Evolutionary conservation across 2,797 vertebrate species (phyloP), one percentile per base, ranked within the genome.

Genomic region (Hydrophis major): DNA sequence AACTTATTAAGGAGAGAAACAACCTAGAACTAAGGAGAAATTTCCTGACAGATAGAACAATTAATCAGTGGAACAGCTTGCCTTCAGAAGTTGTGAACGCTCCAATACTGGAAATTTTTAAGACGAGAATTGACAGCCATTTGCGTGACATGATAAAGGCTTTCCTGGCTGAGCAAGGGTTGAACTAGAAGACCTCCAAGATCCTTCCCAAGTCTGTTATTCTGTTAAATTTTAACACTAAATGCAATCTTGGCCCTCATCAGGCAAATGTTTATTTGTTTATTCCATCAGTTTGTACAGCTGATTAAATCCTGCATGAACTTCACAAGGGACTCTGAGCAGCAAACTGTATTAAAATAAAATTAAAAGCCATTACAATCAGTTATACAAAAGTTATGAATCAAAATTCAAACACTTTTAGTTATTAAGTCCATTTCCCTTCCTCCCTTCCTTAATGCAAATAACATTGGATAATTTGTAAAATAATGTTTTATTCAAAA

Each of bases 401-500:
- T 74, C 66, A 37, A 74, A 32, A 18, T 74, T 74, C 66, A 74
- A 37, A 74, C 3, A 16, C 2, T 74, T 74, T 74, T 18, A 74
- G n/a, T 63, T 78, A 32, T 22, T 16, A 89, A 37, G 5, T 69
- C 59, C 53, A 27, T 11, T 47, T 61, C 37, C 88, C 32, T 20
- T 25, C 57, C n/a, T 28, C 22, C 2, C 42, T 28, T 53, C 1
- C 16, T 42, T 2, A 83, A 93, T 95, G 95, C 95, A 93, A 94
- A 95, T 61, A 16, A 74, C 6, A 37, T 74, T 3, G 16, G n/a
- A 74, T 37, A 74, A 37, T 74, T 74, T 74, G n/a, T 74, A 74
- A 74, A 74, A 37, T 8, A 10, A 18, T 74, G 32, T 37, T 37
- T n/a, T n/a, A 14, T 20, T 74, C 4, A 28, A n/a, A 66, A 37